Percentiles rank a stretch among this genome's conserved stretches.
Evolutionary conservation across 2,797 vertebrate species (phyloP).

Genomic region (Myiotriccus ornatus): DNA sequence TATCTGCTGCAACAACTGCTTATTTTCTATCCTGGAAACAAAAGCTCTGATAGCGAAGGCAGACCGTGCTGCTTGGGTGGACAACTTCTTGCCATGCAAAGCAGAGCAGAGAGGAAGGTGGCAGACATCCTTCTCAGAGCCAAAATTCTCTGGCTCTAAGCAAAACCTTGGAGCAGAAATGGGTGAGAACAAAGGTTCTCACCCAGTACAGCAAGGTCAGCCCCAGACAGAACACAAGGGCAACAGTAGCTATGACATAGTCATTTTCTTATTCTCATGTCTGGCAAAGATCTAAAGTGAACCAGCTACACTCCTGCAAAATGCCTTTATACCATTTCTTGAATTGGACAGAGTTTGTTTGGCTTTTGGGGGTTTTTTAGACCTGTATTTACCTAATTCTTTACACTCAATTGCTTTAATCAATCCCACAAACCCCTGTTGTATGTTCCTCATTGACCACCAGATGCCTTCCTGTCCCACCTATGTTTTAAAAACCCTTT

Average conservation of each 20-base stretch:
- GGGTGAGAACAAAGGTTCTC: neutral
- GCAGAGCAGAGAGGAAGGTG: neutral
- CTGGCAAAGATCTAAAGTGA: neutral
- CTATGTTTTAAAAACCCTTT: neutral
- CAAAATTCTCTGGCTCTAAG: neutral
- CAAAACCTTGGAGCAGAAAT: neutral
- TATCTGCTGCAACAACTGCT: neutral
- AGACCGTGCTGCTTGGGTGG: neutral
- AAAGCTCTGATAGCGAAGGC: neutral
- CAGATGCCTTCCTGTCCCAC: neutral
- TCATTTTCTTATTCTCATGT: neutral
- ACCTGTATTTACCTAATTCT: neutral
- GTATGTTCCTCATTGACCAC: neutral
- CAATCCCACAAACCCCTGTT: neutral
- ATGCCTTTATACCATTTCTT: neutral
- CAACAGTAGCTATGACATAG: neutral
- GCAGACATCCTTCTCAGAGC: neutral
- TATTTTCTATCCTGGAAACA: conserved; percentile 22
- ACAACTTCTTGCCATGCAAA: neutral
- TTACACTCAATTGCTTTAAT: neutral
- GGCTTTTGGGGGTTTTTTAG: neutral
- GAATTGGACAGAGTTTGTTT: neutral
- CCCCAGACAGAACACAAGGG: neutral
- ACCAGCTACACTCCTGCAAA: neutral
- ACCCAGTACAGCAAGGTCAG: neutral